Percentiles rank a stretch among this genome's conserved stretches.
Evolutionary conservation across 1,140 invertebrate species (phyloP).

Genomic region (Varroa destructor): DNA sequence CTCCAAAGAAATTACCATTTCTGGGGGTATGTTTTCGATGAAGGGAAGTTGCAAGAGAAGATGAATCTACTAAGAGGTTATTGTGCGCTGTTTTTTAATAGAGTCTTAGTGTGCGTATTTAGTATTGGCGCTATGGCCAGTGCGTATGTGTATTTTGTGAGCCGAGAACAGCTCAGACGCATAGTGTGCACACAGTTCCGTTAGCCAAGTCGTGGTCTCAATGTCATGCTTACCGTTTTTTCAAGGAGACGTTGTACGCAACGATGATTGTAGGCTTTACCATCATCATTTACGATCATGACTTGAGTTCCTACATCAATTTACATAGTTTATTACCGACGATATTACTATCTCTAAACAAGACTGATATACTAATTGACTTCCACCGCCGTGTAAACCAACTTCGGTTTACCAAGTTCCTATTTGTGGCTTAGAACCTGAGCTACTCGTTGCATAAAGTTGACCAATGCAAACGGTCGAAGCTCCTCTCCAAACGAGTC

Average conservation of each 20-base stretch:
- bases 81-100: background rate
- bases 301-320: background rate
- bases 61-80: background rate
- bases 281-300: background rate
- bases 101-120: background rate
- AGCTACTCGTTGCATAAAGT: background rate
- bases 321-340: background rate
- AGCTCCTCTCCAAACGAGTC: background rate
- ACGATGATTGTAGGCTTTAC: background rate
- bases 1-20: background rate
- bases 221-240: background rate
- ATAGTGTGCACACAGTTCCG: background rate
- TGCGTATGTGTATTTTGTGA: constrained; percentile 8
- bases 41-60: background rate
- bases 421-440: background rate
- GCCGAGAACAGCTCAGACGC: background rate
- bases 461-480: background rate
- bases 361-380: background rate
- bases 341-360: background rate
- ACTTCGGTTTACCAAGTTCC: background rate
- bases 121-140: background rate
- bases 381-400: background rate
- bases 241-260: background rate
- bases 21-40: background rate
- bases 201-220: background rate